phyloP scores from a whole-genome alignment of 2,113 vertebrate genomes.

The Platichthys stellatus region DNA sequence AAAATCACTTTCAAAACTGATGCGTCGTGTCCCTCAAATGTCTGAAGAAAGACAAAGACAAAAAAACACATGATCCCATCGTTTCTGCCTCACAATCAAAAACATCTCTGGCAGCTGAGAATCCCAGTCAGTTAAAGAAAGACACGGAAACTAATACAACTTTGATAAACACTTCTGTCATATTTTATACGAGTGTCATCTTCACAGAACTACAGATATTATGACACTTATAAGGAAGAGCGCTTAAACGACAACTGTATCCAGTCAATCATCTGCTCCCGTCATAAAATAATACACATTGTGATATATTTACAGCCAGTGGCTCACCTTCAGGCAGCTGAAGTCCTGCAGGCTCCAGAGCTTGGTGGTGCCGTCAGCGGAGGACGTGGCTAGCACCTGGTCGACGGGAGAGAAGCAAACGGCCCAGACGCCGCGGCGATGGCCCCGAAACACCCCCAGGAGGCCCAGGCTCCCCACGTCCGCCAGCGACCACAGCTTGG shows the following conservation, averaged over 20 bases:
- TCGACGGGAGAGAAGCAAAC: constrained; percentile 95
- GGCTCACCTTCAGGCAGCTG: constrained; percentile 91
- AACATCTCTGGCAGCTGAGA: not conserved
- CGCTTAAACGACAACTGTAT: not conserved
- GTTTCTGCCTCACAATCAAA: not conserved
- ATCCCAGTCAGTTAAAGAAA: not conserved
- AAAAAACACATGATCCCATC: not conserved
- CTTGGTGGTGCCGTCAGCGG: constrained; percentile 91
- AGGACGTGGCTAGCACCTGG: constrained; percentile 92
- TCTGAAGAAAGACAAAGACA: constrained; percentile 74
- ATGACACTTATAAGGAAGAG: not conserved
- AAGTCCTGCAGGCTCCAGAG: constrained; percentile 94
- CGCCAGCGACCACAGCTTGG: constrained; percentile 90
- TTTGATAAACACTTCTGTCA: not conserved
- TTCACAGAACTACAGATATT: not conserved
- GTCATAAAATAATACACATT: not conserved
- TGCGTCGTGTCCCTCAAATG: constrained; percentile 97
- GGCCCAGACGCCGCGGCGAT: constrained; percentile 92
- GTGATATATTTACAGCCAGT: accelerated
- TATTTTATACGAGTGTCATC: not conserved
- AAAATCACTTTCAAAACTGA: constrained; percentile 96
- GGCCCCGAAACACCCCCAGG: constrained; percentile 90
- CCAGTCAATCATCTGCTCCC: not conserved
- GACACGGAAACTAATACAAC: not conserved
- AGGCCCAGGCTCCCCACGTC: constrained; percentile 76